These are phyloP conservation scores for Apomyelois bistriatella DNA, from an alignment of 2,888 invertebrate genomes.

Conservation along the genomic window DNA sequence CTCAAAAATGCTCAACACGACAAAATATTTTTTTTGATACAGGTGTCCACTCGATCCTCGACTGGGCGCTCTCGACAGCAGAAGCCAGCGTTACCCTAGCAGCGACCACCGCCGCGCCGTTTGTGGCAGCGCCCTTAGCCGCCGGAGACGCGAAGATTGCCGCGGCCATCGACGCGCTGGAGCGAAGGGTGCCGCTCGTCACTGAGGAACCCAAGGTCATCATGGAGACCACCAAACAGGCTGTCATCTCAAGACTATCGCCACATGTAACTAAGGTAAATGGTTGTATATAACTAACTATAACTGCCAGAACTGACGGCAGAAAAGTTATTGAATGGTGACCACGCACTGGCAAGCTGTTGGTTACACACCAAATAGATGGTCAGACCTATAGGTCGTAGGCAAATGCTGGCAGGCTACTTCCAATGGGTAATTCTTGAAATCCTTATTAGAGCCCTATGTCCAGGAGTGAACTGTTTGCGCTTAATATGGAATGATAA, in stretches of 20 bases:
- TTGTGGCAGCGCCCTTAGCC: constrained; percentile 69
- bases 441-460: too few species aligned
- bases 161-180: constrained; percentile 82
- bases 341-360: too few species aligned
- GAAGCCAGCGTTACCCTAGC: constrained; percentile 83
- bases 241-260: constrained; percentile 77
- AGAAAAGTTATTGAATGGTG: too few species aligned
- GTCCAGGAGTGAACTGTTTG: too few species aligned
- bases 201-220: constrained; percentile 82
- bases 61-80: constrained; percentile 85
- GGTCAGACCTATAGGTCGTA: too few species aligned
- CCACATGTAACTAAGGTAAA: constrained; percentile 76
- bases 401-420: too few species aligned
- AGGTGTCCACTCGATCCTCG: constrained; percentile 83
- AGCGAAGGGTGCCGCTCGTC: constrained; percentile 83
- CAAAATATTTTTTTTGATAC: not conserved
- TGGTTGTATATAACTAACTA: too few species aligned
- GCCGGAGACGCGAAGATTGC: constrained; percentile 84
- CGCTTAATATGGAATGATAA: too few species aligned
- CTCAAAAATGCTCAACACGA: too few species aligned
- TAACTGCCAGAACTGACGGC: too few species aligned
- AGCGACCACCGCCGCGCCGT: constrained; percentile 82
- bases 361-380: too few species aligned
- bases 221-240: constrained; percentile 78
- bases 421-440: too few species aligned